phyloP scores from a whole-genome alignment of 2,888 invertebrate genomes.

The Actias luna region DNA sequence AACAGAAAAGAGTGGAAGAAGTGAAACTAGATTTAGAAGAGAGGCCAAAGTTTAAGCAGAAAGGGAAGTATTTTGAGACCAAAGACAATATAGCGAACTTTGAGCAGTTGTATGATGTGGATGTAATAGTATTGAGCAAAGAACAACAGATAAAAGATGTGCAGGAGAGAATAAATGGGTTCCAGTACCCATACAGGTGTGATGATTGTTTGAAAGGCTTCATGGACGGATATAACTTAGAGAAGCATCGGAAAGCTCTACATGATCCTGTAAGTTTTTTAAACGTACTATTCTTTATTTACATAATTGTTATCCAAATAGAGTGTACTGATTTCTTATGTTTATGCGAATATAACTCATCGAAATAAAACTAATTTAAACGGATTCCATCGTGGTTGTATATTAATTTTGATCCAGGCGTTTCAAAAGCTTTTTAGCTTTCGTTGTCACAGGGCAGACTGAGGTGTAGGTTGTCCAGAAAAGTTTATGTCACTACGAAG shows the following conservation, averaged over 20 bases:
- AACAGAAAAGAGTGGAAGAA: neutral
- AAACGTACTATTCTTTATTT: neutral
- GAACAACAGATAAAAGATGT: constrained; percentile 35
- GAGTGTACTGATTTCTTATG: neutral
- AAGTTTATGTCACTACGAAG: too few species aligned
- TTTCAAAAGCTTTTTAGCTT: too few species aligned
- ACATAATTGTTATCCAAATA: neutral
- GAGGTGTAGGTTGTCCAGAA: too few species aligned
- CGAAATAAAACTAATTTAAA: too few species aligned
- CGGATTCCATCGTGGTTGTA: too few species aligned
- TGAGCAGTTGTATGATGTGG: constrained; percentile 28
- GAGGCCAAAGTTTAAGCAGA: constrained; percentile 16
- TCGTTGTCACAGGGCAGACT: too few species aligned
- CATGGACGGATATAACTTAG: constrained; percentile 31
- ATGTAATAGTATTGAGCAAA: constrained; percentile 26
- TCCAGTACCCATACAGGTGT: constrained; percentile 36
- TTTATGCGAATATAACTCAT: too few species aligned
- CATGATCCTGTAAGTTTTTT: constrained; percentile 37
- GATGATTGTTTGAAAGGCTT: constrained; percentile 36
- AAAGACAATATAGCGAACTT: constrained; percentile 31
- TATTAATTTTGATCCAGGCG: too few species aligned
- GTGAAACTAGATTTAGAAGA: neutral
- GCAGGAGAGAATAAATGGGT: constrained; percentile 27
- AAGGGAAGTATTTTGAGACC: constrained; percentile 25
- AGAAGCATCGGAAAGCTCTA: constrained; percentile 32